These are phyloP conservation scores for Lasius fuliginosus DNA, from an alignment of 2,888 invertebrate species.

Conservation along the genomic window DNA sequence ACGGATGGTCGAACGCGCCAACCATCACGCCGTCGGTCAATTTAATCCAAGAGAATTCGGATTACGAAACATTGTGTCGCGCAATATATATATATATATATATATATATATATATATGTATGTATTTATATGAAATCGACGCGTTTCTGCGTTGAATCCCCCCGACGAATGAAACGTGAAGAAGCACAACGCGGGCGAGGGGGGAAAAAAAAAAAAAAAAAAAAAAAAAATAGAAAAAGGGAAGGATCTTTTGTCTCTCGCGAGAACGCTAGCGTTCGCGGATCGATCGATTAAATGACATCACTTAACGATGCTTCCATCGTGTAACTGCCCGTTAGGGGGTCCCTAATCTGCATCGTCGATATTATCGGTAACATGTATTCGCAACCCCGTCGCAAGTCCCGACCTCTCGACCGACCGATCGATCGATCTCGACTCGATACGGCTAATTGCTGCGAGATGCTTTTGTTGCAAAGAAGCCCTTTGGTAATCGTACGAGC, in stretches of 20 bases:
- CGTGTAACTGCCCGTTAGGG: background rate
- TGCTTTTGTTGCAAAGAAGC: slow-evolving; percentile 53
- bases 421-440: slow-evolving; percentile 43
- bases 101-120: background rate
- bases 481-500: slow-evolving; percentile 44
- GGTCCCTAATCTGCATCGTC: slow-evolving; percentile 17
- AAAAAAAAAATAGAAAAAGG: background rate
- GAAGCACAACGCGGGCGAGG: background rate
- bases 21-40: slow-evolving; percentile 2
- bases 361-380: slow-evolving; percentile 31
- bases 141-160: background rate
- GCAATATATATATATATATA: too few species aligned
- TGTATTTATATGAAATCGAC: background rate
- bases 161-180: slow-evolving; percentile 5
- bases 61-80: slow-evolving; percentile 18
- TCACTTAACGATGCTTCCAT: slow-evolving; percentile 7
- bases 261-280: background rate
- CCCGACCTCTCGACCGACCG: background rate
- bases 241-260: background rate
- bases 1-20: slow-evolving; percentile 18
- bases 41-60: background rate
- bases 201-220: too few species aligned
- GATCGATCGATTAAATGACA: slow-evolving; percentile 23
- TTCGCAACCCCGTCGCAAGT: background rate
- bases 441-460: slow-evolving; percentile 34